Evolutionary conservation across 2,797 vertebrate genomes (phyloP).

Genomic region (Hipposideros larvatus): DNA sequence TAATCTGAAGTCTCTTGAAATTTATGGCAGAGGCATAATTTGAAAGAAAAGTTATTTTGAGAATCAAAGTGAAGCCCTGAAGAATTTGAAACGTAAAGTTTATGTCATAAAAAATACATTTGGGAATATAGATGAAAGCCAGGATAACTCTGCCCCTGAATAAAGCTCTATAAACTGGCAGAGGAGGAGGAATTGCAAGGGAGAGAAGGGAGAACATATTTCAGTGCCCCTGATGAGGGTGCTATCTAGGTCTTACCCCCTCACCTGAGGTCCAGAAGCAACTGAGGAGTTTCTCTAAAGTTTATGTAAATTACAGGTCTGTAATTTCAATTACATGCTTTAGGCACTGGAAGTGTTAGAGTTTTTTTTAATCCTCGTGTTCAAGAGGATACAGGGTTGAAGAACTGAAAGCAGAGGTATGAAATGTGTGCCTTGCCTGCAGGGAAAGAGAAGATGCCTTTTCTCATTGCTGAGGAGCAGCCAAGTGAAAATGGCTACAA

Average conservation of each 20-base stretch:
- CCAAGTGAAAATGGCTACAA: background rate
- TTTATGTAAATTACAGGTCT: background rate
- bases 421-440: background rate
- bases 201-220: background rate
- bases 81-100: slow-evolving; percentile 28
- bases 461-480: background rate
- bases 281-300: background rate
- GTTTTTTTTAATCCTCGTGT: background rate
- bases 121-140: background rate
- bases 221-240: background rate
- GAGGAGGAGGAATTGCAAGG: background rate
- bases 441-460: background rate
- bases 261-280: background rate
- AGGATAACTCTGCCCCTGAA: background rate
- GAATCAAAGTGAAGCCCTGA: slow-evolving; percentile 54
- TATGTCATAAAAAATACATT: slow-evolving; percentile 46
- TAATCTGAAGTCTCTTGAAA: slow-evolving; percentile 58
- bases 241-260: background rate
- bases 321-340: background rate
- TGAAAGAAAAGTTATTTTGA: slow-evolving; percentile 61
- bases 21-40: slow-evolving; percentile 36
- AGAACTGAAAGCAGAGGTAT: background rate
- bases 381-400: background rate
- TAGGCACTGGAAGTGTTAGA: background rate
- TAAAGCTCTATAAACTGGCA: background rate